These are phyloP conservation scores for Lutjanus campechanus DNA, from an alignment of 2,797 vertebrate genomes.

Conservation along the genomic window DNA sequence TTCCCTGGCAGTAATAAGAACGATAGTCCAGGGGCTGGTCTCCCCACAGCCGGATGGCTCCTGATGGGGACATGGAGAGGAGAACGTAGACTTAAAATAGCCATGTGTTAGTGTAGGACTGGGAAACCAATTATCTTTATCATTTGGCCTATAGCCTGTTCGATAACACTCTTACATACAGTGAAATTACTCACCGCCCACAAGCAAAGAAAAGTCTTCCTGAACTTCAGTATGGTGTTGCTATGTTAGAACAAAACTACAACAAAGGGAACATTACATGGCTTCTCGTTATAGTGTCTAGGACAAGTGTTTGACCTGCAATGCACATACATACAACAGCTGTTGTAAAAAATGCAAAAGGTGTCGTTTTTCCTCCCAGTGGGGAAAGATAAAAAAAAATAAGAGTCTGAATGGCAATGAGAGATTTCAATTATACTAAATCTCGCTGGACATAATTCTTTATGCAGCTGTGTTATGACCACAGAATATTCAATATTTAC, in stretches of 20 bases:
- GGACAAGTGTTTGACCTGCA: slow-evolving; percentile 63
- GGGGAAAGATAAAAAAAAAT: slow-evolving; percentile 21
- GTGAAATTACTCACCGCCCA: slow-evolving; percentile 72
- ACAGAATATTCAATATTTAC: slow-evolving; percentile 39
- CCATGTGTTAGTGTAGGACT: slow-evolving; percentile 58
- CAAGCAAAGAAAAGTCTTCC: slow-evolving; percentile 54
- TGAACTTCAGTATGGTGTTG: slow-evolving; percentile 61
- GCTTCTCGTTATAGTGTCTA: slow-evolving; percentile 44
- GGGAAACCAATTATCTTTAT: slow-evolving; percentile 82
- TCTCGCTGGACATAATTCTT: slow-evolving; percentile 24
- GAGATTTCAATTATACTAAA: slow-evolving; percentile 31
- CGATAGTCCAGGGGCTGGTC: slow-evolving; percentile 64
- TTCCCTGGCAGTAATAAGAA: slow-evolving; percentile 76
- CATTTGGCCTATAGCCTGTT: slow-evolving; percentile 78
- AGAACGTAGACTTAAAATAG: slow-evolving; percentile 67
- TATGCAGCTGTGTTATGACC: slow-evolving; percentile 13
- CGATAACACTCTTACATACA: slow-evolving; percentile 73
- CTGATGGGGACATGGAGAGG: slow-evolving; percentile 69
- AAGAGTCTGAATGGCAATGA: slow-evolving; percentile 4
- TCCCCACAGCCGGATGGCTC: slow-evolving; percentile 71
- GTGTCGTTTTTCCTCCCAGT: slow-evolving; percentile 6
- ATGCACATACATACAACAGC: slow-evolving; percentile 45
- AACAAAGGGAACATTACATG: slow-evolving; percentile 57
- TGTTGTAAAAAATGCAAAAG: slow-evolving; percentile 45
- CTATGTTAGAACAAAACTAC: slow-evolving; percentile 65